phyloP scores from a whole-genome alignment of 1,140 invertebrate species.

The Parasteatoda tepidariorum region DNA sequence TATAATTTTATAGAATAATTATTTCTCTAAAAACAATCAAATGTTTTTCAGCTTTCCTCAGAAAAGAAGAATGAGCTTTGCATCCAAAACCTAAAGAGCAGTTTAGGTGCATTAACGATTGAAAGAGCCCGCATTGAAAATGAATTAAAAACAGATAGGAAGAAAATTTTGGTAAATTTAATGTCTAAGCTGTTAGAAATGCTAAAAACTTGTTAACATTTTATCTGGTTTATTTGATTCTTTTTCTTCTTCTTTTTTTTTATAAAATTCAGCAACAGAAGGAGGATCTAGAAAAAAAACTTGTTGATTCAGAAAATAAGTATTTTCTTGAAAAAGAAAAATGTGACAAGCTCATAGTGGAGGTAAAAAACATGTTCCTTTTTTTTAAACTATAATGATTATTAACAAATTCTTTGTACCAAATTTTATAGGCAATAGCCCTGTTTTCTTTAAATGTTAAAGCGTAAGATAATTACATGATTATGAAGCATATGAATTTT shows the following conservation, averaged over 20 bases:
- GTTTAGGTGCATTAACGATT: slow-evolving; percentile 79
- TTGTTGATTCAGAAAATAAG: slow-evolving; percentile 21
- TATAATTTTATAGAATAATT: too few species aligned
- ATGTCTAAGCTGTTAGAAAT: not conserved
- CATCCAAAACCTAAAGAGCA: slow-evolving; percentile 17
- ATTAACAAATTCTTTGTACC: too few species aligned
- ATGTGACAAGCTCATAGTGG: slow-evolving; percentile 12
- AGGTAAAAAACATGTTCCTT: too few species aligned
- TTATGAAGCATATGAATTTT: too few species aligned
- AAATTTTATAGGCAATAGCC: too few species aligned
- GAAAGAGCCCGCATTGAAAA: slow-evolving; percentile 87
- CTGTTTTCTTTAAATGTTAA: too few species aligned
- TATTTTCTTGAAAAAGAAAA: slow-evolving; percentile 34
- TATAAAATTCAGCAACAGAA: slow-evolving; percentile 72
- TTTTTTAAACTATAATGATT: too few species aligned
- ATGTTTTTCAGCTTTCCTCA: slow-evolving; percentile 14
- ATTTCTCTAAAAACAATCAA: too few species aligned
- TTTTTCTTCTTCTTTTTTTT: not conserved
- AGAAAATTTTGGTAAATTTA: slow-evolving; percentile 73
- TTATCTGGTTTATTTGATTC: not conserved
- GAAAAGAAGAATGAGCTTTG: slow-evolving; percentile 34
- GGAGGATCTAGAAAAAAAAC: slow-evolving; percentile 69
- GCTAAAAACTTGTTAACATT: not conserved
- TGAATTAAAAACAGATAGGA: slow-evolving; percentile 83
- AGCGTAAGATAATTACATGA: too few species aligned